Evolutionary conservation across 2,888 invertebrate species (phyloP).

Genomic region (Idaea aversata): DNA sequence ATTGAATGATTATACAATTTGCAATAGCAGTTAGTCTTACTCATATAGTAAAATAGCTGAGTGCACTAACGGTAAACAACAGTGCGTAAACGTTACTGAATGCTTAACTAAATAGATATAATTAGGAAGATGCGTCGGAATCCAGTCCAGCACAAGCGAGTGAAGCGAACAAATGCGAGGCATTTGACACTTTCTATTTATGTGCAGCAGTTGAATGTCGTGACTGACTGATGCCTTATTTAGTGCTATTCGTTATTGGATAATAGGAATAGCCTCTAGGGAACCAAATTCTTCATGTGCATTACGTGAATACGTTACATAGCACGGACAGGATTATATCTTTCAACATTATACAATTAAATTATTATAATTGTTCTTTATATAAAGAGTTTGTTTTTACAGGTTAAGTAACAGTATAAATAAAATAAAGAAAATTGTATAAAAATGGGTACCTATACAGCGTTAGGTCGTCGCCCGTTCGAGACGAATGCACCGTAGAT

Average conservation of each 20-base stretch:
- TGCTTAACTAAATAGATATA: slow-evolving; percentile 33
- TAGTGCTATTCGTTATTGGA: slow-evolving; percentile 37
- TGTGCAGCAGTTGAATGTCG: slow-evolving; percentile 44
- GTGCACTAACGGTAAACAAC: slow-evolving; percentile 27
- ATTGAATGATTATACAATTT: not conserved
- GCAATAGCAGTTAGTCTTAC: slow-evolving; percentile 2
- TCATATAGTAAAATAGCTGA: not conserved
- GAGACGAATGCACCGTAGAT: slow-evolving; percentile 53
- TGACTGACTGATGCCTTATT: slow-evolving; percentile 49
- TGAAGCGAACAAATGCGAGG: slow-evolving; percentile 50
- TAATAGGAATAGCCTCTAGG: slow-evolving; percentile 45
- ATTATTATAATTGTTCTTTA: too few species aligned
- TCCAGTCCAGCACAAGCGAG: slow-evolving; percentile 42
- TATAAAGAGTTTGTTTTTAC: not conserved
- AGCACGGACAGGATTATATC: not conserved
- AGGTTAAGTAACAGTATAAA: not conserved
- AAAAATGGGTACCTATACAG: slow-evolving; percentile 35
- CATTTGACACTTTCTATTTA: slow-evolving; percentile 75
- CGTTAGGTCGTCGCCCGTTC: slow-evolving; percentile 52
- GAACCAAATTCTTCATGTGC: slow-evolving; percentile 4
- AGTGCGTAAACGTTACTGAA: slow-evolving; percentile 30
- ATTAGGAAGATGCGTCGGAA: slow-evolving; percentile 39
- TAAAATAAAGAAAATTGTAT: slow-evolving; percentile 4
- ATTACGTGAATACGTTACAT: not conserved
- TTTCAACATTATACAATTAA: not conserved